Conservation (phyloP, 1,140 invertebrate genomes). For the Eciton burchellii region DNA sequence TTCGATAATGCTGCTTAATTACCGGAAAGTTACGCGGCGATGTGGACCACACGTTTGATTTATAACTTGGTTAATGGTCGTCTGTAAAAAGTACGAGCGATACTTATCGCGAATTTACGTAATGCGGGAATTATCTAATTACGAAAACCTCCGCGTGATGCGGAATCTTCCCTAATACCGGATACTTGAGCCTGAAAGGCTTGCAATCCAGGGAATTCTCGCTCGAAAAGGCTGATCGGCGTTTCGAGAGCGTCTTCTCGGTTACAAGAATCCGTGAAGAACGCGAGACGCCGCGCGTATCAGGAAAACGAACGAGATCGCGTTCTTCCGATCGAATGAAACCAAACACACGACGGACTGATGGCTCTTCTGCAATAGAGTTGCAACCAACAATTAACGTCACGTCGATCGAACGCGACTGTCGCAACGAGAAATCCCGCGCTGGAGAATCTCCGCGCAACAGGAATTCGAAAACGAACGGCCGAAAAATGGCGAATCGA, state of each 20-base stretch:
- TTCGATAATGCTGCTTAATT: slow-evolving; percentile 23
- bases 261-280: too few relatives aligned
- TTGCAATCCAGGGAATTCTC: too few relatives aligned
- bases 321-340: slow-evolving; percentile 16
- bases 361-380: not conserved
- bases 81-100: not conserved
- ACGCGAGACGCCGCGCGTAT: not conserved
- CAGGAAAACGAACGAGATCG: slow-evolving; percentile 3
- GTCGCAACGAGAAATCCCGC: not conserved
- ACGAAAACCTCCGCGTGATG: slow-evolving; percentile 33
- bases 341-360: slow-evolving; percentile 19
- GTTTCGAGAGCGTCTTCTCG: too few relatives aligned
- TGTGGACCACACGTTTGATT: slow-evolving; percentile 5
- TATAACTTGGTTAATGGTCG: slow-evolving; percentile 16
- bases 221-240: too few relatives aligned
- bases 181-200: too few relatives aligned
- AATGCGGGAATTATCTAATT: not conserved
- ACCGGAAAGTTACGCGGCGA: not conserved
- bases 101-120: not conserved
- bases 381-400: slow-evolving; percentile 49
- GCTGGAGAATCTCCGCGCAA: not conserved
- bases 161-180: not conserved
- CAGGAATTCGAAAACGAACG: not conserved
- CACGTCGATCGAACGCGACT: not conserved
- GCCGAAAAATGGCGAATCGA: not conserved